Base-by-base conservation (phyloP, 2,888 invertebrate genomes). In the Aphidoletes aphidimyza region DNA sequence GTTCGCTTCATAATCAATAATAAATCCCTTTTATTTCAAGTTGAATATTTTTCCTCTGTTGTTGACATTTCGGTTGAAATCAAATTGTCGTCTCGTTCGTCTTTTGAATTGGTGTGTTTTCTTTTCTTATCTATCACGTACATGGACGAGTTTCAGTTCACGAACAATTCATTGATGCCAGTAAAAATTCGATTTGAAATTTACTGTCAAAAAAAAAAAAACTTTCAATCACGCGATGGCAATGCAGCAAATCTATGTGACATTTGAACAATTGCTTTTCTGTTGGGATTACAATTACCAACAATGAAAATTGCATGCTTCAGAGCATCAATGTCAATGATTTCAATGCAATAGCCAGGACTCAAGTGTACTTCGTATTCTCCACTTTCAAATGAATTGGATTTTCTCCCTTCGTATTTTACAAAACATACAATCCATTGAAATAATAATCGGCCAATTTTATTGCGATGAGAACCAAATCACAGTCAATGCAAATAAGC, bases 121-220 rank as follows among this genome's bases (percentile, higher is more conserved):
- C 30, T 11, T 69, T 69, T 69, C 69, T 69, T 69, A 69, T 69
- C 69, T 69, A 30, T 69, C 69, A 69, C 69, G 69, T 69, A 14
- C 69, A 69, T 30, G 69, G 69, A 69, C 14, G 69, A 26, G 69
- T 69, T 69, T 69, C 69, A 34, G 30, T n/a, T 69, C 30, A 30
- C 54, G 11, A 54, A 54, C 14, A 42, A 42, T 9, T 9, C 42
- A 42, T 6, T 54, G 54, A 54, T 26, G 22, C 5, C 22, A 54
- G 34, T 14, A 69, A 69, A 69, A 69, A 69, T 69, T 69, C 69
- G 30, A 69, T 69, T 69, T 69, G 30, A 69, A 69, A 69, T 69
- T 69, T 47, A 30, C 69, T 0, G 34, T 69, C 69, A 14, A 3
- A 69, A 30, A 8, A 14, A 17, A 30, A 30, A 69, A 69, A 30